Evolutionary conservation across 1,140 invertebrate genomes (phyloP).

Genomic region (Caenorhabditis tropicalis): DNA sequence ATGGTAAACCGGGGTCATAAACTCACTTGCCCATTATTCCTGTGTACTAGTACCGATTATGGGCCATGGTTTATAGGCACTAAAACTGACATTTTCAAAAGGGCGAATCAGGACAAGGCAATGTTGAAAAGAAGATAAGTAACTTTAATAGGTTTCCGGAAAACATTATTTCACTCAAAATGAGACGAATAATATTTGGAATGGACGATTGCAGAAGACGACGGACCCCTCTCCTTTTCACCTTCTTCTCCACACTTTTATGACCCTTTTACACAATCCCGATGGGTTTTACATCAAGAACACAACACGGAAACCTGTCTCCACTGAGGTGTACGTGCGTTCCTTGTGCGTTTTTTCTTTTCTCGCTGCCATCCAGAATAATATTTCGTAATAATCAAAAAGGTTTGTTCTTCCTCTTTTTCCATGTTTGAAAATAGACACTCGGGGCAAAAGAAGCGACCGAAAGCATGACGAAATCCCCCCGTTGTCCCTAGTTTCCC

Average conservation of each 20-base stretch:
- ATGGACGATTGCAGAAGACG: background rate
- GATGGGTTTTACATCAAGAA: slow-evolving; percentile 6
- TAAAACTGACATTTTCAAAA: slow-evolving; percentile 16
- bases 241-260: slow-evolving; percentile 37
- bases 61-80: slow-evolving; percentile 18
- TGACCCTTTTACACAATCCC: slow-evolving; percentile 39
- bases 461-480: slow-evolving; percentile 6
- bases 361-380: too few species aligned
- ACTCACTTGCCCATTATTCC: slow-evolving; percentile 1
- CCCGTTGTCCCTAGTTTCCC: background rate
- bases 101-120: background rate
- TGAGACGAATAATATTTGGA: background rate
- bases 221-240: background rate
- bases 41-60: slow-evolving; percentile 11
- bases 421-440: too few species aligned
- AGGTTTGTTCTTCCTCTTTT: background rate
- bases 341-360: background rate
- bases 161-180: background rate
- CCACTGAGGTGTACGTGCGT: background rate
- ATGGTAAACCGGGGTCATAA: slow-evolving; percentile 15
- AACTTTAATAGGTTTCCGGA: slow-evolving; percentile 29
- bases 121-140: background rate
- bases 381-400: slow-evolving; percentile 15
- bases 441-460: background rate
- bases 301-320: slow-evolving; percentile 26